Conservation (phyloP, 2,113 vertebrate species). For the Ictidomys tridecemlineatus region DNA sequence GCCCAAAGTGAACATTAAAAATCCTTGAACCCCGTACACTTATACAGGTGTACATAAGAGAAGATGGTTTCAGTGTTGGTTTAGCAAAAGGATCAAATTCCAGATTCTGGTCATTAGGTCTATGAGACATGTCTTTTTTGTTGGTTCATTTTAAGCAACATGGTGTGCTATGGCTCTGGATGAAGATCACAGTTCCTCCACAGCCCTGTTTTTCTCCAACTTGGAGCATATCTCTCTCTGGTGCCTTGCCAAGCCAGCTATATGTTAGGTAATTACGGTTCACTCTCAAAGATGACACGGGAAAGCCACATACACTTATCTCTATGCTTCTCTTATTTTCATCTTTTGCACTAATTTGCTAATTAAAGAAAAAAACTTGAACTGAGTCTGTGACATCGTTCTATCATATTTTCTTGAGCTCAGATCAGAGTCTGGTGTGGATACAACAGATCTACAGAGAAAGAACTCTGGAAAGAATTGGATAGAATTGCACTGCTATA, state of each 20-base stretch:
- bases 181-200: neutral
- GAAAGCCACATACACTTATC: neutral
- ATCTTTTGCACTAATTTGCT: neutral
- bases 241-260: neutral
- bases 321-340: neutral
- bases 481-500: no score
- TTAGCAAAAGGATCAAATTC: neutral
- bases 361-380: neutral
- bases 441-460: neutral
- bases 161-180: neutral
- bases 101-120: neutral
- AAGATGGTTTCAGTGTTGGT: neutral
- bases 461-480: neutral
- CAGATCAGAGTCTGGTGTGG: neutral
- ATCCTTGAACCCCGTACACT: neutral
- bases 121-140: neutral
- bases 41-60: neutral
- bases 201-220: neutral
- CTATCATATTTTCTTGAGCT: neutral
- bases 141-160: neutral
- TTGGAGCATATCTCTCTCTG: neutral
- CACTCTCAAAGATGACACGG: neutral
- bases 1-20: neutral
- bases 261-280: neutral
- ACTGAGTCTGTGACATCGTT: neutral